These are phyloP conservation scores for Macrosoma leucophasiata DNA, from an alignment of 2,888 invertebrate genomes.

Conservation along the genomic window DNA sequence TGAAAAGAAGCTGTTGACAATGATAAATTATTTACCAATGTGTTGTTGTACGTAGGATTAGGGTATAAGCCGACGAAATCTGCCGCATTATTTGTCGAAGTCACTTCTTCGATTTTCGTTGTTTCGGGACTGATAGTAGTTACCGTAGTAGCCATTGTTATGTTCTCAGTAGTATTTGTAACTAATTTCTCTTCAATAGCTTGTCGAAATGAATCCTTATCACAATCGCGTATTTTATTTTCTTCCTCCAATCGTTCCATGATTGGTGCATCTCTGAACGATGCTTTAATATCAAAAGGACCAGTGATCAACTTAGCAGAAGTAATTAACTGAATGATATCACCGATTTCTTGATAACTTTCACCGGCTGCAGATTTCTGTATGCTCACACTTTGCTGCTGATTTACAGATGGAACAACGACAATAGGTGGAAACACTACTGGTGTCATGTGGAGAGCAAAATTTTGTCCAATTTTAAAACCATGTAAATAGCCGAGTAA, in stretches of 20 bases:
- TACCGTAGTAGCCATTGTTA: constrained; percentile 6
- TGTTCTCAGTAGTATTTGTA: constrained; percentile 2
- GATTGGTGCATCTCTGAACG: constrained; percentile 26
- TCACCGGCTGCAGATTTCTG: constrained; percentile 28
- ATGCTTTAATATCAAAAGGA: constrained; percentile 5
- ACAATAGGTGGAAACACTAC: constrained; percentile 33
- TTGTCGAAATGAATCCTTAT: constrained; percentile 24
- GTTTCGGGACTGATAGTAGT: constrained; percentile 19
- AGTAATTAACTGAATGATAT: constrained; percentile 24
- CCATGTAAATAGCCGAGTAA: constrained; percentile 34
- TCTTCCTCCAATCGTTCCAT: too few relatives aligned
- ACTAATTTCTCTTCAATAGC: constrained; percentile 2
- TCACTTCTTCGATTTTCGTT: constrained; percentile 7
- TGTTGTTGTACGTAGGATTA: constrained; percentile 29
- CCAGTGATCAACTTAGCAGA: constrained; percentile 20
- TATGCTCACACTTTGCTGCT: constrained; percentile 35
- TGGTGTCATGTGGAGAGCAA: constrained; percentile 29
- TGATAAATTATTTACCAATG: constrained; percentile 24
- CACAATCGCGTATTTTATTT: too few relatives aligned
- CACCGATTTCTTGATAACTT: constrained; percentile 30
- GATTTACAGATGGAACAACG: constrained; percentile 35
- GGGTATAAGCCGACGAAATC: constrained; percentile 27
- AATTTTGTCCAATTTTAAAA: constrained; percentile 33
- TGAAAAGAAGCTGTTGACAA: constrained; percentile 26
- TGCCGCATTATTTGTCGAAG: constrained; percentile 12